These are phyloP conservation scores for Amblyteles armatorius DNA, from an alignment of 2,888 invertebrate genomes.

Conservation along the genomic window DNA sequence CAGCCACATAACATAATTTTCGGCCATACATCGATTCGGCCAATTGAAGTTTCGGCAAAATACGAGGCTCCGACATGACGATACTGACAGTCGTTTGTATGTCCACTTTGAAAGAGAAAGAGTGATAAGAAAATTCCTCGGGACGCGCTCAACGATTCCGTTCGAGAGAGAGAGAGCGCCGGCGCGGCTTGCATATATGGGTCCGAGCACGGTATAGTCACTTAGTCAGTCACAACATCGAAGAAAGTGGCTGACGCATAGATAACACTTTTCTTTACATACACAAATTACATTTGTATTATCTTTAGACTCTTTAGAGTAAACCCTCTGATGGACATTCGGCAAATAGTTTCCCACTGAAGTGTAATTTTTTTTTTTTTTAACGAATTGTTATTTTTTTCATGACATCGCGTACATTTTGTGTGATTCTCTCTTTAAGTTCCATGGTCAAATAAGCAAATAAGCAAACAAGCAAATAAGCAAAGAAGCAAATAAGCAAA, in stretches of 20 bases:
- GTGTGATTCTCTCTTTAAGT: too few species aligned
- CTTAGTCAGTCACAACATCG: conserved; percentile 54
- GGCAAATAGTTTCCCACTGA: not conserved
- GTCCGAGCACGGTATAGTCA: conserved; percentile 22
- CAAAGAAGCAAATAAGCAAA: too few species aligned
- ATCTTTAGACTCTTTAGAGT: not conserved
- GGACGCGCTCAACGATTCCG: conserved; percentile 57
- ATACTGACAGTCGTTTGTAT: not conserved
- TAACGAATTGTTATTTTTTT: not conserved
- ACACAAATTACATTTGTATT: conserved; percentile 8
- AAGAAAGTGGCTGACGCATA: conserved; percentile 36
- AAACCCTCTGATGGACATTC: not conserved
- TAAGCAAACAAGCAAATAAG: too few species aligned
- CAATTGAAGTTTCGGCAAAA: too few species aligned
- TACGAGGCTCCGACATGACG: not conserved
- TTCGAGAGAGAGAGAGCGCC: conserved; percentile 40
- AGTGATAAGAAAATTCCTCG: conserved; percentile 25
- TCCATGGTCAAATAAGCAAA: too few species aligned
- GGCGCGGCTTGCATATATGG: too few species aligned
- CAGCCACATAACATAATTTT: too few species aligned
- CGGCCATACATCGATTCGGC: too few species aligned
- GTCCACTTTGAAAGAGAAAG: not conserved
- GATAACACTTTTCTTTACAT: conserved; percentile 30
- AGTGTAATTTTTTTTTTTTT: not conserved
- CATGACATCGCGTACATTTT: too few species aligned